phyloP scores from a whole-genome alignment of 1,140 invertebrate genomes.

The Dendrolimus kikuchii region DNA sequence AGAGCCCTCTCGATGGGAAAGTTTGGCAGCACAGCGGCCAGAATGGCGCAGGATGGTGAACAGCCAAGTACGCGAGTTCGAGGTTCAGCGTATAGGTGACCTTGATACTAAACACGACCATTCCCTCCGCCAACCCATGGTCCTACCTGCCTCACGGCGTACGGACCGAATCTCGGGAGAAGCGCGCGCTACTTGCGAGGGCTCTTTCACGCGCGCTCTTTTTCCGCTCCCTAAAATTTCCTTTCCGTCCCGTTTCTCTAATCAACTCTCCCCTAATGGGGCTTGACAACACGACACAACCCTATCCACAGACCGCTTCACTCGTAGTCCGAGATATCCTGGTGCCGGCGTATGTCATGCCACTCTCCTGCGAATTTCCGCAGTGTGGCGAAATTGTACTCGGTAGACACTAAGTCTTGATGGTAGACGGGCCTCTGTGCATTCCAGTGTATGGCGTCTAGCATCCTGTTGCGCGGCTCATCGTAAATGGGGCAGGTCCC shows the following conservation, averaged over 20 bases:
- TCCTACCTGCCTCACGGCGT: conserved; percentile 2
- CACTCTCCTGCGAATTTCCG: background rate
- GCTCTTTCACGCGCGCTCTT: conserved; percentile 1
- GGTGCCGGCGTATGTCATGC: background rate
- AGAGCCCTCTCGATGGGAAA: no score
- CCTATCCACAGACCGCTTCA: background rate
- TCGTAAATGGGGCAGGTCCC: conserved; percentile 10
- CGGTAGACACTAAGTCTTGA: background rate
- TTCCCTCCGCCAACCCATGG: background rate
- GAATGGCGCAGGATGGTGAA: no score
- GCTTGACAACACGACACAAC: background rate
- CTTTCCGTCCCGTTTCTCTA: conserved; percentile 1
- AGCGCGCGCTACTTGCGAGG: background rate
- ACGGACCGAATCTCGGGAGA: conserved; percentile 2
- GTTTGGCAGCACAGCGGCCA: no score
- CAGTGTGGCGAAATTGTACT: background rate
- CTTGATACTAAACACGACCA: no score
- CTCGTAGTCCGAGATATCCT: no score
- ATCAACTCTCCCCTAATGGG: conserved; percentile 2
- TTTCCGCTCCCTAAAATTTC: conserved; percentile 4
- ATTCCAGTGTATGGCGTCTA: background rate
- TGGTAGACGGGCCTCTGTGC: background rate
- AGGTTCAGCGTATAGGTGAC: no score
- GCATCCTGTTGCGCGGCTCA: conserved; percentile 3
- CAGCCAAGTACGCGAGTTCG: no score